A percentile compares a stretch with the other conserved stretches of the same genome.
Evolutionary conservation across 2,113 vertebrate genomes (phyloP).

Genomic region (Percopsis transmontana): DNA sequence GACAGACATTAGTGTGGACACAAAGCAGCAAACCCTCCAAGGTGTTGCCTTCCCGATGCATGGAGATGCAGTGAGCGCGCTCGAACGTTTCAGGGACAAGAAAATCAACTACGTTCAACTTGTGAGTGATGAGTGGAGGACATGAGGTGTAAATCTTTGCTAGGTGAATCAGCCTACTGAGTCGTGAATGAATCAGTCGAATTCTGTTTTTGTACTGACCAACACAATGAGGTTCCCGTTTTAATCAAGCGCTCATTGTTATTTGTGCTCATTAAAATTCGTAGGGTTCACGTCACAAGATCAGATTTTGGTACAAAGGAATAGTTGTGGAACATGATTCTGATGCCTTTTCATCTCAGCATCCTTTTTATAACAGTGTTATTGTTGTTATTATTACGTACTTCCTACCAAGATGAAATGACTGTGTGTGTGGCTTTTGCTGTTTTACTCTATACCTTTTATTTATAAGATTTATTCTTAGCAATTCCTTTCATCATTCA

Average conservation of each 20-base stretch:
- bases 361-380: neutral
- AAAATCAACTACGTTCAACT: constrained; percentile 94
- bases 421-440: too few species aligned
- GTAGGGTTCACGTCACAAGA: constrained; percentile 48
- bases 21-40: constrained; percentile 93
- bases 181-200: neutral
- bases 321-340: constrained; percentile 26
- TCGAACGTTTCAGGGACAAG: constrained; percentile 85
- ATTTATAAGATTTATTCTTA: too few species aligned
- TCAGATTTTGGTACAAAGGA: constrained; percentile 56
- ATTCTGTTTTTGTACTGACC: neutral
- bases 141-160: neutral
- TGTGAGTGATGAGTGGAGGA: constrained; percentile 75
- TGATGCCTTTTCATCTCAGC: constrained; percentile 21
- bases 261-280: constrained; percentile 55
- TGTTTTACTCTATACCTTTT: too few species aligned
- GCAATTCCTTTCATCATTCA: too few species aligned
- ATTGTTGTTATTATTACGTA: too few species aligned
- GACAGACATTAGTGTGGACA: constrained; percentile 88
- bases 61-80: constrained; percentile 85
- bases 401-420: too few species aligned
- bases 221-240: constrained; percentile 45
- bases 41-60: constrained; percentile 94
- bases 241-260: constrained; percentile 48
- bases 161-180: neutral